phyloP scores from a whole-genome alignment of 2,888 invertebrate species.

The Blera fallax region DNA sequence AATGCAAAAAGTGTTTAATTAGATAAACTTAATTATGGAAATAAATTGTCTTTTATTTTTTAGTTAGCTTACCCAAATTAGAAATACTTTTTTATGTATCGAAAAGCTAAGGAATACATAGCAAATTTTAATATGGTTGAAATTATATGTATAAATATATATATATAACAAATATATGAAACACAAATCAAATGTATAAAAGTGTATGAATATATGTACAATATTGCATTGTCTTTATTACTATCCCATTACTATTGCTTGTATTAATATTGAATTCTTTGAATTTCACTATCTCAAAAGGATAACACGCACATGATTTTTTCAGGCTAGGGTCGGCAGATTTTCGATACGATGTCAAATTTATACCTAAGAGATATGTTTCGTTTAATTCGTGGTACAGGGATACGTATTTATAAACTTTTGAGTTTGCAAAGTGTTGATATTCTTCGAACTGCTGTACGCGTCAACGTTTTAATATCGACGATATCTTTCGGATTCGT shows the following conservation, averaged over 20 bases:
- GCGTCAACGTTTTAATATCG: too few relatives aligned
- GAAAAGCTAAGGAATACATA: conserved; percentile 27
- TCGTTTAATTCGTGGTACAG: too few relatives aligned
- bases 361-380: too few relatives aligned
- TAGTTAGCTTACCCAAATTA: conserved; percentile 53
- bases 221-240: not conserved
- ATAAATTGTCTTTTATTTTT: conserved; percentile 46
- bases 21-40: conserved; percentile 43
- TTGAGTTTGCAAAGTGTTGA: too few relatives aligned
- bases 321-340: too few relatives aligned
- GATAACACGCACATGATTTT: too few relatives aligned
- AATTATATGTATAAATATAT: conserved; percentile 14
- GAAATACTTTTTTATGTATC: conserved; percentile 45
- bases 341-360: too few relatives aligned
- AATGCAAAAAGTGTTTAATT: conserved; percentile 1
- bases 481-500: too few relatives aligned
- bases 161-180: conserved; percentile 54
- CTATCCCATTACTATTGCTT: not conserved
- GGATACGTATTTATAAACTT: too few relatives aligned
- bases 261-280: too few relatives aligned
- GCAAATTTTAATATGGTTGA: conserved; percentile 50
- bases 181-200: conserved; percentile 16
- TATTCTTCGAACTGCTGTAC: too few relatives aligned
- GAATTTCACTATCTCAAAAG: too few relatives aligned
- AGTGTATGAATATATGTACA: conserved; percentile 29